These are phyloP conservation scores for Orchestia grillus DNA, from an alignment of 1,140 invertebrate genomes.

Conservation along the genomic window DNA sequence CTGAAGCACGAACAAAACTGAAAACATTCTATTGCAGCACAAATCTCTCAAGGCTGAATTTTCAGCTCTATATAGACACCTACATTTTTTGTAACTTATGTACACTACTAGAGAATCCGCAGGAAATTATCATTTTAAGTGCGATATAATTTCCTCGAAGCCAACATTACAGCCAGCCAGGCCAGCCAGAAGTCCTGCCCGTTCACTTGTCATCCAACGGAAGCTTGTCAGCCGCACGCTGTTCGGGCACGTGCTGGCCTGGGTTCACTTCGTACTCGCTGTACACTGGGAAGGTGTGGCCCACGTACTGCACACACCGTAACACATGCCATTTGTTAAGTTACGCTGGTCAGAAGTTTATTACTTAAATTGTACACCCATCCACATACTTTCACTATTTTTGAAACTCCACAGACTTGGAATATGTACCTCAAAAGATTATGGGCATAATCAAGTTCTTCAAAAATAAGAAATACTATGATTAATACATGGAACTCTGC, in stretches of 20 bases:
- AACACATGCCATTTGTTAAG: neutral
- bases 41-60: too few species aligned
- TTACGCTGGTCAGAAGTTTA: neutral
- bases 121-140: neutral
- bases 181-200: too few species aligned
- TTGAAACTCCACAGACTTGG: neutral
- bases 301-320: neutral
- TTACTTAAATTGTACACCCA: neutral
- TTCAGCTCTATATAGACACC: too few species aligned
- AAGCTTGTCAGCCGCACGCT: neutral
- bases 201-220: slow-evolving; percentile 10
- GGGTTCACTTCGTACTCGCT: slow-evolving; percentile 4
- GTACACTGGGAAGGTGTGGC: neutral
- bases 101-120: neutral
- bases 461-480: neutral
- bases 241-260: neutral
- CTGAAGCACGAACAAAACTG: too few species aligned
- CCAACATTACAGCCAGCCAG: too few species aligned
- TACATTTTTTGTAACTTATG: neutral
- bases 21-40: too few species aligned
- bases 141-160: too few species aligned
- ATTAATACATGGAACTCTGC: neutral
- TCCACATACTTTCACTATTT: neutral
- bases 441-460: neutral
- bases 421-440: neutral